Conservation (phyloP, 2,888 invertebrate species). For the Agrotis clavis region DNA sequence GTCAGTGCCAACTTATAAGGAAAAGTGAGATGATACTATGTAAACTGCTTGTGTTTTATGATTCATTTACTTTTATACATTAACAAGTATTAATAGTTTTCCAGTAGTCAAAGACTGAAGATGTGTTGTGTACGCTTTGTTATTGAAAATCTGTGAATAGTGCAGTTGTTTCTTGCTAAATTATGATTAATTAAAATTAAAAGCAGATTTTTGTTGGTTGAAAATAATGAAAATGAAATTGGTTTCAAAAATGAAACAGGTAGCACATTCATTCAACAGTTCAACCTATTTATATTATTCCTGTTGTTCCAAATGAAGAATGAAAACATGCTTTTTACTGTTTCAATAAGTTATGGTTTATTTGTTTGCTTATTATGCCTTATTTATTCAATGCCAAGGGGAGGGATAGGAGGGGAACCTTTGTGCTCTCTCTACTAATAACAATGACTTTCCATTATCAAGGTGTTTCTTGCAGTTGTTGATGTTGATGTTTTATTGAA, state of each 20-base stretch:
- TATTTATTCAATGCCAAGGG: neutral
- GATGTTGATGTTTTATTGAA: neutral
- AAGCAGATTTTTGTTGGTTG: constrained; percentile 6
- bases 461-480: no score
- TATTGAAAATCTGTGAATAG: neutral
- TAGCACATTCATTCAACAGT: neutral
- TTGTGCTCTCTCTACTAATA: constrained; percentile 9
- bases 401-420: neutral
- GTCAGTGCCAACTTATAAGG: constrained; percentile 30
- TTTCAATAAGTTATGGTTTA: neutral
- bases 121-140: constrained; percentile 3
- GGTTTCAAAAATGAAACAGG: constrained; percentile 52
- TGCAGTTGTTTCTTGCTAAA: constrained; percentile 4
- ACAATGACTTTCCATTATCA: neutral
- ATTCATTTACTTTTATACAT: constrained; percentile 43
- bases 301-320: neutral
- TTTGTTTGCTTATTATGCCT: neutral
- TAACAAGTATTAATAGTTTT: constrained; percentile 27
- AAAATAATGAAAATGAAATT: constrained; percentile 28
- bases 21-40: constrained; percentile 37
- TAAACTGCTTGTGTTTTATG: constrained; percentile 33
- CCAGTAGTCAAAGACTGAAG: constrained; percentile 29
- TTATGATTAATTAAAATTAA: neutral
- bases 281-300: neutral
- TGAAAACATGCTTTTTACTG: neutral